A percentile compares a stretch with the other conserved stretches of the same genome.
phyloP scores from a whole-genome alignment of 2,888 invertebrate species.

The Diarsia dahlii region DNA sequence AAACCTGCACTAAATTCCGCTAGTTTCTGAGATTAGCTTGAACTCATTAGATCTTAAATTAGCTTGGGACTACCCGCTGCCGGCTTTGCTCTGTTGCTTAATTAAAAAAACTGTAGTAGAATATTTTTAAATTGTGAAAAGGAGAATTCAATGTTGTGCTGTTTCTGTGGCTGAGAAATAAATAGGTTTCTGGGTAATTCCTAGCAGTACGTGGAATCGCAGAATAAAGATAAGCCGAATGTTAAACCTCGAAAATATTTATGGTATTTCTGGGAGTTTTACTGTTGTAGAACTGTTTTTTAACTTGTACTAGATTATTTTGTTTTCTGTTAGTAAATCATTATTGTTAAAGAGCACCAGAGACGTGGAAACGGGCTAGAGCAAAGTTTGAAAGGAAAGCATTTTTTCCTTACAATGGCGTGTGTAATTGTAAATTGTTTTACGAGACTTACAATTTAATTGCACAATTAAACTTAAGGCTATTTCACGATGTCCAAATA shows the following conservation, averaged over 20 bases:
- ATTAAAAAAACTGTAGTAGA: conserved; percentile 32
- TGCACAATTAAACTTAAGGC: no score
- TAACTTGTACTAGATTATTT: not conserved
- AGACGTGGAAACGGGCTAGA: conserved; percentile 9
- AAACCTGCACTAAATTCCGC: conserved; percentile 45
- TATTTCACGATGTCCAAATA: no score
- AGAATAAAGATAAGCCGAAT: not conserved
- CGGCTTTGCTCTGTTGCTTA: conserved; percentile 20
- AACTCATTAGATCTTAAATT: conserved; percentile 57
- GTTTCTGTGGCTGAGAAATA: not conserved
- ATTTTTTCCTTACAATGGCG: conserved; percentile 17
- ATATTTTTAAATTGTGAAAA: conserved; percentile 10
- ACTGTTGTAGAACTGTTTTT: not conserved
- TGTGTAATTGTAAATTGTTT: no score
- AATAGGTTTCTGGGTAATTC: not conserved
- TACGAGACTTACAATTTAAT: no score
- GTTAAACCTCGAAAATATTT: not conserved
- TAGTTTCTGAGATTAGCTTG: conserved; percentile 50
- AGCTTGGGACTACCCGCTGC: conserved; percentile 27
- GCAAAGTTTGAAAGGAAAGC: conserved; percentile 14
- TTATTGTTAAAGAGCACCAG: not conserved
- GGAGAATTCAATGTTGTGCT: not conserved
- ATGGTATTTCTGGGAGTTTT: not conserved
- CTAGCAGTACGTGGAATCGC: not conserved
- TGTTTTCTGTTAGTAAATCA: not conserved